phyloP scores from a whole-genome alignment of 2,888 invertebrate species.

The Bembecia ichneumoniformis region DNA sequence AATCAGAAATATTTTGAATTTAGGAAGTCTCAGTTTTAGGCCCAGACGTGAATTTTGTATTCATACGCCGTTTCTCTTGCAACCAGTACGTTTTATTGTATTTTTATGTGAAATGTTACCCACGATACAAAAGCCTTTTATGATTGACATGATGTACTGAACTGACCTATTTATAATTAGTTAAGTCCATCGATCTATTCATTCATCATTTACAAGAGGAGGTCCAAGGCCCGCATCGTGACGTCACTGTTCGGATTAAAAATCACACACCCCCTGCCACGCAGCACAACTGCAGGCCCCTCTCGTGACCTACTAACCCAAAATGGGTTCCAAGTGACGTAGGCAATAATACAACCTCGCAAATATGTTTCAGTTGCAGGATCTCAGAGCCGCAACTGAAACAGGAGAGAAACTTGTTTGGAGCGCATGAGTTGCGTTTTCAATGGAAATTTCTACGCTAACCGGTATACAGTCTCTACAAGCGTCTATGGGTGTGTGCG shows the following conservation, averaged over 20 bases:
- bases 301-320: slow-evolving; percentile 65
- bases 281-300: slow-evolving; percentile 52
- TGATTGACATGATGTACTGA: not conserved
- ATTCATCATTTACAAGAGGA: slow-evolving; percentile 56
- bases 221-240: slow-evolving; percentile 39
- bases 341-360: slow-evolving; percentile 43
- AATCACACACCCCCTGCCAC: slow-evolving; percentile 43
- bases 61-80: no score
- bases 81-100: no score
- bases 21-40: no score
- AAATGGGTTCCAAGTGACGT: slow-evolving; percentile 60
- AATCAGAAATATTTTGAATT: no score
- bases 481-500: slow-evolving; percentile 20
- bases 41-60: no score
- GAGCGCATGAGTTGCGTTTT: slow-evolving; percentile 34
- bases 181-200: slow-evolving; percentile 47
- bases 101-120: no score
- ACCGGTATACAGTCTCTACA: slow-evolving; percentile 16
- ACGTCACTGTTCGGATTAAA: slow-evolving; percentile 57
- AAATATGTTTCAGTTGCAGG: slow-evolving; percentile 20
- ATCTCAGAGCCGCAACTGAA: slow-evolving; percentile 9
- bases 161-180: slow-evolving; percentile 22
- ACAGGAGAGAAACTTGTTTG: slow-evolving; percentile 28
- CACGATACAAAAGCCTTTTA: not conserved
- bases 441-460: slow-evolving; percentile 53